Percentiles rank a stretch among this genome's conserved stretches.
These are phyloP conservation scores for Saccopteryx bilineata DNA, from an alignment of 2,113 vertebrate genomes.

Conservation along the genomic window DNA sequence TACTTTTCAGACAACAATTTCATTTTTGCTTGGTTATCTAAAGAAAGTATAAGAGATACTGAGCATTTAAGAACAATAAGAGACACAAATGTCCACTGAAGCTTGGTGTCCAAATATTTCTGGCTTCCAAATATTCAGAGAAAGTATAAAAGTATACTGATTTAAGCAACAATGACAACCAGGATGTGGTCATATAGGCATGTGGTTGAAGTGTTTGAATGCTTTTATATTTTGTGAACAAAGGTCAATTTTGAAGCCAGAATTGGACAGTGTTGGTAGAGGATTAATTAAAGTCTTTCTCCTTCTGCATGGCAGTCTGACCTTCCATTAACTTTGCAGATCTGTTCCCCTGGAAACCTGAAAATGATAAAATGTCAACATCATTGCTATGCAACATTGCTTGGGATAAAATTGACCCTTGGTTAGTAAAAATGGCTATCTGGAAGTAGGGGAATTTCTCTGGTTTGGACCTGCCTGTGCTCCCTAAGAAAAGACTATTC, in stretches of 20 bases:
- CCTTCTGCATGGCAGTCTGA: conserved; percentile 12
- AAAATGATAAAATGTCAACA: conserved; percentile 45
- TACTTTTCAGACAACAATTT: conserved; percentile 35
- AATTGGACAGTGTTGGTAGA: conserved; percentile 2
- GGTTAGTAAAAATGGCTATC: conserved; percentile 27
- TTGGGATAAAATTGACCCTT: conserved; percentile 13
- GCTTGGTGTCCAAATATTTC: conserved; percentile 58
- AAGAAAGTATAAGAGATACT: neutral
- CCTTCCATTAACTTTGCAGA: conserved; percentile 19
- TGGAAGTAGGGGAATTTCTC: neutral
- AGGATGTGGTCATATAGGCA: neutral
- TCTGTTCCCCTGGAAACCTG: neutral
- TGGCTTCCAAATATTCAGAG: neutral
- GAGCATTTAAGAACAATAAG: neutral
- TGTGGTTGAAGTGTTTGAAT: conserved; percentile 1
- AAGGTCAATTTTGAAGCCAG: conserved; percentile 17
- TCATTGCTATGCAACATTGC: neutral
- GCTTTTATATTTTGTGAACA: neutral
- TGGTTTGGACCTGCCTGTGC: neutral
- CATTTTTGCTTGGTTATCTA: conserved; percentile 7
- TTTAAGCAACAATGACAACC: neutral
- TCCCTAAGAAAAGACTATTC: neutral
- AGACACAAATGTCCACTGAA: neutral
- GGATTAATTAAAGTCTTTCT: neutral
- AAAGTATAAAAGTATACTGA: neutral